These are phyloP conservation scores for Lagorchestes hirsutus DNA, from an alignment of 2,797 vertebrate genomes.

Conservation along the genomic window DNA sequence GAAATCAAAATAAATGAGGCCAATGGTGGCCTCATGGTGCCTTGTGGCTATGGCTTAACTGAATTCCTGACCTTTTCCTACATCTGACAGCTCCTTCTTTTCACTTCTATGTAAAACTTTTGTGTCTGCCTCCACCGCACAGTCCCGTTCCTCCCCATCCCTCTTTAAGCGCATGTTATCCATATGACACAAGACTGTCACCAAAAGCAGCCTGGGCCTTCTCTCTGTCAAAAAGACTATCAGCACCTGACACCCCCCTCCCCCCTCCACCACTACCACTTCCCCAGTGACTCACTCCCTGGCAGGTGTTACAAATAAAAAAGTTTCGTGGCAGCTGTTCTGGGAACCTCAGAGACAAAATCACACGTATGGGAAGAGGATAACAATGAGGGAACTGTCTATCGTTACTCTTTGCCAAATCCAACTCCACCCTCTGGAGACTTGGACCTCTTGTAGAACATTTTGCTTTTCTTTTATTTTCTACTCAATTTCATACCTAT, in stretches of 20 bases:
- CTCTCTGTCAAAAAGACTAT: constrained; percentile 47
- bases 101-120: not conserved
- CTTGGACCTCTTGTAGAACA: not conserved
- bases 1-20: not conserved
- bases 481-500: not conserved
- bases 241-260: not conserved
- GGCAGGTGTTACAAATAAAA: constrained; percentile 56
- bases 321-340: constrained; percentile 38
- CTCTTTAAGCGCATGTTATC: not conserved
- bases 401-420: fast-evolving
- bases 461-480: not conserved
- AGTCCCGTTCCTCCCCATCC: not conserved
- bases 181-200: constrained; percentile 43
- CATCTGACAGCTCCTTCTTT: not conserved
- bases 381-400: not conserved
- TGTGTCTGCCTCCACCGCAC: not conserved
- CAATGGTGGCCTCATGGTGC: not conserved
- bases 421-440: not conserved
- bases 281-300: not conserved
- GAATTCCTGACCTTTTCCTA: not conserved
- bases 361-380: fast-evolving
- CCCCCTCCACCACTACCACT: not conserved
- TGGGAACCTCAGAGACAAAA: not conserved
- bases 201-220: constrained; percentile 27
- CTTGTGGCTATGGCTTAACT: not conserved